These are phyloP conservation scores for Siniperca undulata DNA, from an alignment of 2,797 vertebrate genomes.

Conservation along the genomic window DNA sequence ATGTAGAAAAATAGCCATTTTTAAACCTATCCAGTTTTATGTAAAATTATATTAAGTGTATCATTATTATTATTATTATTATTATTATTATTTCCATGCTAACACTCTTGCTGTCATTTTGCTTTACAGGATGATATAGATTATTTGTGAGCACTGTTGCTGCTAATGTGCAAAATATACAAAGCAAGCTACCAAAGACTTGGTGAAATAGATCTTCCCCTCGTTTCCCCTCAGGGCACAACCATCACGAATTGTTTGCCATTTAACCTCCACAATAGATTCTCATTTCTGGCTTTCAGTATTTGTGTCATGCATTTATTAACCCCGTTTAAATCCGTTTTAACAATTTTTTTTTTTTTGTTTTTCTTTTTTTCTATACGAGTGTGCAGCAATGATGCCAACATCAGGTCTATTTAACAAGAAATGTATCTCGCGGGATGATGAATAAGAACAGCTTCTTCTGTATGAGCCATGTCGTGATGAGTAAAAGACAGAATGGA, in stretches of 20 bases:
- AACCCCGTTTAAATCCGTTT: conserved; percentile 61
- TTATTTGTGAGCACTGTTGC: not conserved
- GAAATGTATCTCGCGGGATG: conserved; percentile 39
- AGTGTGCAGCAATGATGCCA: conserved; percentile 24
- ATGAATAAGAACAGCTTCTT: conserved; percentile 29
- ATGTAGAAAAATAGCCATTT: not conserved
- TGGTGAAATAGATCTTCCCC: conserved; percentile 50
- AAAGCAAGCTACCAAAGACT: conserved; percentile 11
- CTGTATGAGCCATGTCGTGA: not conserved
- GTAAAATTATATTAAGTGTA: not conserved
- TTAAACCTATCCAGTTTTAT: not conserved
- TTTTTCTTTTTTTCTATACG: not conserved
- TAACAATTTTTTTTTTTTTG: not conserved
- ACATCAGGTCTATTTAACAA: conserved; percentile 25
- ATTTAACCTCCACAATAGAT: conserved; percentile 71
- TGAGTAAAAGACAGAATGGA: conserved; percentile 8
- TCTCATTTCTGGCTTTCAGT: conserved; percentile 58
- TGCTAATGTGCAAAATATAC: conserved; percentile 11
- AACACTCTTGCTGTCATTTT: not conserved
- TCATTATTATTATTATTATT: conserved; percentile 4
- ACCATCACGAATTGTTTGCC: conserved; percentile 68
- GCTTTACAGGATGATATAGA: not conserved
- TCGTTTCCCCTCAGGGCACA: conserved; percentile 61
- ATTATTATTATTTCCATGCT: not conserved
- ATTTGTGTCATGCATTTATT: conserved; percentile 64